Evolutionary conservation across 2,797 vertebrate species (phyloP).

Genomic region (Acanthurus lineatus): DNA sequence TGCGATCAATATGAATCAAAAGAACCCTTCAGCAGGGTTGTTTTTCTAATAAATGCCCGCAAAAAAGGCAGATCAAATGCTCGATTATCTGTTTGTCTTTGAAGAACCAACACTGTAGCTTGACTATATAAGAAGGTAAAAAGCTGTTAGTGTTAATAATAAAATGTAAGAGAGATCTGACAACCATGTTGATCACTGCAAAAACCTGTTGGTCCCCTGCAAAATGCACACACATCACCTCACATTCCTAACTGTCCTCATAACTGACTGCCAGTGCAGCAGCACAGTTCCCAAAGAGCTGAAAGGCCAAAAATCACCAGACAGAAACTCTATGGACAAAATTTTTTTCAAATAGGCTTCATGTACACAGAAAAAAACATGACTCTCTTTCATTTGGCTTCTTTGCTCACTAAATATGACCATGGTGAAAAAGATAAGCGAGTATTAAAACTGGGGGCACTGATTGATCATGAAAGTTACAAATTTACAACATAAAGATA

Average conservation of each 20-base stretch:
- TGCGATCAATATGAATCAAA: constrained; percentile 57
- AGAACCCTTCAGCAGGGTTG: constrained; percentile 42
- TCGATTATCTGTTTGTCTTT: constrained; percentile 7
- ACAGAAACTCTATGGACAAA: no score
- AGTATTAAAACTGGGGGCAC: constrained; percentile 2
- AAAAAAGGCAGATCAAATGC: constrained; percentile 3
- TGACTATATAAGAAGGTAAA: constrained; percentile 3
- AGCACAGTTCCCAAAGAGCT: neutral
- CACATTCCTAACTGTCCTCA: constrained; percentile 36
- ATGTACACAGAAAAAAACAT: no score
- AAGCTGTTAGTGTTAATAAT: constrained; percentile 10
- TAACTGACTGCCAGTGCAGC: neutral
- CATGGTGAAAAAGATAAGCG: neutral
- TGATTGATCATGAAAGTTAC: neutral
- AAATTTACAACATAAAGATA: constrained; percentile 6
- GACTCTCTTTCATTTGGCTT: neutral
- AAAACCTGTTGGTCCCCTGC: constrained; percentile 43
- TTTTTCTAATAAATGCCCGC: constrained; percentile 8
- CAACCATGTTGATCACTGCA: neutral
- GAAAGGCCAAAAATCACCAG: no score
- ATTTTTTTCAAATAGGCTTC: no score
- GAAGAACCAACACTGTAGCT: neutral
- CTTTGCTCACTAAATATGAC: neutral
- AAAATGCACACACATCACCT: constrained; percentile 72
- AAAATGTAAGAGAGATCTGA: neutral